Evolutionary conservation across 2,797 vertebrate species (phyloP), one percentile per base, ranked within the genome.

Genomic region (Characodon lateralis): DNA sequence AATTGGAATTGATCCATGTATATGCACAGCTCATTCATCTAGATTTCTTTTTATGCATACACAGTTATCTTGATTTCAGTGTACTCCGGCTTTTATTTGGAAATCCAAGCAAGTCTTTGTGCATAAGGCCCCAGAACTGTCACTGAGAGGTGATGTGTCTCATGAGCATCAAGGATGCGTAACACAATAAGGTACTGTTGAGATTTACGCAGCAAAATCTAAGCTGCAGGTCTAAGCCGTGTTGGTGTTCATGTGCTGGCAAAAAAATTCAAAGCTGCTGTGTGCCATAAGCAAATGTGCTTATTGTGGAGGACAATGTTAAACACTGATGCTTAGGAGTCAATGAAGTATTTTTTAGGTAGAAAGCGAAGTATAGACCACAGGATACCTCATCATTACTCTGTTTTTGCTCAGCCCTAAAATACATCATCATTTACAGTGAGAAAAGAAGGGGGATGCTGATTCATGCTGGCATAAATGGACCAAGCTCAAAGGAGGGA

Each of bases 391-490:
- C 83, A 89, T 89, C 85, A 85, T 92, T 88, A 80, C 77, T 87
- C 79, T 78, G 74, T 77, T 84, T 68, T 69, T 89, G 76, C 78
- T 88, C 83, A 41, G 75, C 76, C 76, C 74, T 65, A 56, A 82
- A 72, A 20, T 85, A 90, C 82, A 87, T 92, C 91, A 83, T 41
- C 0, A 22, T 78, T 83, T 73, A 76, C 56, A 78, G 77, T 14
- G 70, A 77, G 78, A 73, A 82, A 83, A 82, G 77, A 55, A 83
- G 75, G 46, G 77, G 79, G 83, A 85, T 83, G 88, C 90, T 92
- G 92, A 93, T 93, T 94, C 90, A 93, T 79, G 73, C 82, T 83
- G 90, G 89, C 85, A 88, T 85, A 85, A 86, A 91, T 78, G 76
- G 84, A 87, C 74, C 69, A 26, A 81, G 82, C 83, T 84, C 63